Conservation (phyloP, 2,113 vertebrate species). For the Gadus chalcogrammus region DNA sequence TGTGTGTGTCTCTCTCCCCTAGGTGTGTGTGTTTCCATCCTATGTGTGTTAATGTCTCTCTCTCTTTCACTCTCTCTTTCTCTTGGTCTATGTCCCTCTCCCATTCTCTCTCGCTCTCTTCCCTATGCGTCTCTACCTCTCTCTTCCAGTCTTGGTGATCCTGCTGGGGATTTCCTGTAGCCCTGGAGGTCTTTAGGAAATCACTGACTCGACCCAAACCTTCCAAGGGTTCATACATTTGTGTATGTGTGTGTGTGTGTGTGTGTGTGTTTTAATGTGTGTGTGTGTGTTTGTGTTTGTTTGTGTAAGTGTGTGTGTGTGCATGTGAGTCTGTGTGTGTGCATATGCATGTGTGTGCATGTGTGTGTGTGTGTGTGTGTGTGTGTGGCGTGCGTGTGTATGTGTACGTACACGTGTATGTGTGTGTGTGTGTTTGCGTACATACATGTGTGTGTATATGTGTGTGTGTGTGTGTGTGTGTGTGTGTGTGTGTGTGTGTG, state of each 20-base stretch:
- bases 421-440: neutral
- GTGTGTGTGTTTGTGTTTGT: neutral
- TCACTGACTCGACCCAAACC: too few species aligned
- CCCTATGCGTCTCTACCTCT: too few species aligned
- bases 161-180: too few species aligned
- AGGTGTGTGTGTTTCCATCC: too few species aligned
- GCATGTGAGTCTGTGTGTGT: neutral
- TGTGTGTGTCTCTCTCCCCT: too few species aligned
- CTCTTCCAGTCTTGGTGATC: too few species aligned
- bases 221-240: neutral
- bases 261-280: neutral
- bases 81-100: too few species aligned
- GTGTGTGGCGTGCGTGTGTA: neutral
- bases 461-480: neutral
- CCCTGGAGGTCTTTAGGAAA: too few species aligned
- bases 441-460: neutral
- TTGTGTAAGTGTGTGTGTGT: neutral
- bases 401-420: neutral
- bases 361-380: constrained; percentile 1
- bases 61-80: too few species aligned
- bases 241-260: neutral
- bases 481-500: neutral
- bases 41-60: too few species aligned
- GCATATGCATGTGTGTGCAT: neutral
- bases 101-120: too few species aligned